A percentile compares a stretch with the other conserved stretches of the same genome.
Evolutionary conservation across 1,140 invertebrate species (phyloP).

Genomic region (Zaprionus ghesquierei): DNA sequence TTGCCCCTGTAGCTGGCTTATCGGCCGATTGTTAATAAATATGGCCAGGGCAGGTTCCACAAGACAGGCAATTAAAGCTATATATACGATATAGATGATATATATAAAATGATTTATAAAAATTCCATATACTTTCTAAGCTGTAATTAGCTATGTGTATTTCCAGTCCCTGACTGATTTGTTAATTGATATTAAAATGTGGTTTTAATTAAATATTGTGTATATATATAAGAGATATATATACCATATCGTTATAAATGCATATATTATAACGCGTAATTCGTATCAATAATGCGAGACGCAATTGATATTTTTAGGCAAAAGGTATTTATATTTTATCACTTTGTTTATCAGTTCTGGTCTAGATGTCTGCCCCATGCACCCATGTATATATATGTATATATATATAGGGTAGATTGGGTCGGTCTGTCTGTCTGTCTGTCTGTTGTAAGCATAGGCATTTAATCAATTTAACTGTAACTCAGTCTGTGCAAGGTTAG

Average conservation of each 20-base stretch:
- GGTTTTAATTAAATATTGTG: constrained; percentile 41
- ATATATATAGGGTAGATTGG: constrained; percentile 1
- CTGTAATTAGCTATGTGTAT: background rate
- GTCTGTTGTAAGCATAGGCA: constrained; percentile 15
- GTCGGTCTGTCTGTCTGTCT: constrained; percentile 36
- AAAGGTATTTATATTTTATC: constrained; percentile 71
- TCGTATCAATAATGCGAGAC: constrained; percentile 57
- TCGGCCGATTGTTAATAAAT: constrained; percentile 60
- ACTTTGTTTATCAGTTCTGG: constrained; percentile 65
- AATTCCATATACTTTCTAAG: background rate
- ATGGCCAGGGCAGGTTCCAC: constrained; percentile 30
- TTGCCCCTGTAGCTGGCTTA: constrained; percentile 51
- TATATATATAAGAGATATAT: constrained; percentile 3
- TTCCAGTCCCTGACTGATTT: constrained; percentile 42
- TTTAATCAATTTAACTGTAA: constrained; percentile 57
- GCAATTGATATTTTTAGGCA: constrained; percentile 53
- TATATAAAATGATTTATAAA: background rate
- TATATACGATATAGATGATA: background rate
- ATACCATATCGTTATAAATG: constrained; percentile 7
- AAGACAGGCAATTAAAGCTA: constrained; percentile 14
- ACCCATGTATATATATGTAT: background rate
- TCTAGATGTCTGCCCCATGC: background rate
- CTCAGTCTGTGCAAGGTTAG: background rate
- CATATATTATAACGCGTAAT: constrained; percentile 65
- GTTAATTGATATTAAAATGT: constrained; percentile 53